Conservation (phyloP, 2,888 invertebrate species). For the Xylocampa areola region DNA sequence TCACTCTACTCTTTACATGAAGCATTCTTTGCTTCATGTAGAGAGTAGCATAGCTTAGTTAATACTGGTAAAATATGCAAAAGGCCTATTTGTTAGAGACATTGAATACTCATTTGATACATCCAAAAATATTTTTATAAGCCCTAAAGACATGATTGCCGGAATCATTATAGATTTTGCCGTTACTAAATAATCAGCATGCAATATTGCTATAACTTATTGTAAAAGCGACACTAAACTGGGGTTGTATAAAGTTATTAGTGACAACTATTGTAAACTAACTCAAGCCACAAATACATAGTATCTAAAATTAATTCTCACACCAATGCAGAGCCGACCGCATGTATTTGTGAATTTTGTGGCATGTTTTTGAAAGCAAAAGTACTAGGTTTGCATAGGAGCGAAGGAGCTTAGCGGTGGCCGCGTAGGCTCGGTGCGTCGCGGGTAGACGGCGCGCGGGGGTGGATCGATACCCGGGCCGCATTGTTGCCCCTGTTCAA, state of each 20-base stretch:
- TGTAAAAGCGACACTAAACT: constrained; percentile 36
- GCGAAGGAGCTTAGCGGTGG: constrained; percentile 68
- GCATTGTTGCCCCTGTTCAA: constrained; percentile 84
- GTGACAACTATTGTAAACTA: constrained; percentile 36
- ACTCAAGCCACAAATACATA: constrained; percentile 45
- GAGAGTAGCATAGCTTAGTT: too few relatives aligned
- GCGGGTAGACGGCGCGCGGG: constrained; percentile 77
- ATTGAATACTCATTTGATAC: too few relatives aligned
- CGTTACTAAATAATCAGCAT: constrained; percentile 3
- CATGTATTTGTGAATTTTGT: constrained; percentile 62
- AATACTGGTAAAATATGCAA: too few relatives aligned
- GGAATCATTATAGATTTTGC: too few relatives aligned
- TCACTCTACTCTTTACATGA: too few relatives aligned
- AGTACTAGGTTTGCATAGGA: constrained; percentile 83
- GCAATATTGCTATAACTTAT: constrained; percentile 19
- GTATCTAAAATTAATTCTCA: constrained; percentile 56
- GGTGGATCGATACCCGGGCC: constrained; percentile 87
- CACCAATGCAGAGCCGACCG: constrained; percentile 51
- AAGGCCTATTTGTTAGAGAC: too few relatives aligned
- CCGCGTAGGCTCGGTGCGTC: constrained; percentile 79
- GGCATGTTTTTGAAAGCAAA: constrained; percentile 78
- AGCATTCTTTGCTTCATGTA: too few relatives aligned
- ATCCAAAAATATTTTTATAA: too few relatives aligned
- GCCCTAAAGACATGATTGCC: too few relatives aligned
- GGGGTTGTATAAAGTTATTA: constrained; percentile 13